These are phyloP conservation scores for Siniperca chuatsi DNA, from an alignment of 2,113 vertebrate genomes.

Conservation along the genomic window DNA sequence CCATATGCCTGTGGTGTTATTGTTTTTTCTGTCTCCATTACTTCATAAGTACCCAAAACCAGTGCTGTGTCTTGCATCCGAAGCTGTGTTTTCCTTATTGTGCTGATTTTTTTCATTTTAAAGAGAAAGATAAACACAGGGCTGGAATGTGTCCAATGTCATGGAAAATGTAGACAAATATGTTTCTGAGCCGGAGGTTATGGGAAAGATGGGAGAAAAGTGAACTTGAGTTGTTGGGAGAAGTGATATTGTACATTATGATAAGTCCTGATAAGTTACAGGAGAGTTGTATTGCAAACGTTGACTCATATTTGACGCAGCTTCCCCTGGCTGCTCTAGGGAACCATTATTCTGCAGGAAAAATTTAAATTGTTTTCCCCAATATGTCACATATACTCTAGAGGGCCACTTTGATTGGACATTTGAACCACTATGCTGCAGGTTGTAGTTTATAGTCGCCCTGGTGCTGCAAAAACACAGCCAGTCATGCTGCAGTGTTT, in stretches of 20 bases:
- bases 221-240: constrained; percentile 18
- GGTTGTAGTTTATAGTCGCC: constrained; percentile 15
- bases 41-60: constrained; percentile 68
- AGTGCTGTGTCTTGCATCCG: constrained; percentile 42
- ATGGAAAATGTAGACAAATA: constrained; percentile 52
- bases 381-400: constrained; percentile 46
- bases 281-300: constrained; percentile 38
- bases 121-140: constrained; percentile 63
- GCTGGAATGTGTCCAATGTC: constrained; percentile 46
- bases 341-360: constrained; percentile 35
- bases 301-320: constrained; percentile 41
- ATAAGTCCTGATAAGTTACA: constrained; percentile 39
- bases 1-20: constrained; percentile 83
- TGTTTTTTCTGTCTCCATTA: constrained; percentile 80
- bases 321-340: constrained; percentile 15
- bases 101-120: constrained; percentile 41
- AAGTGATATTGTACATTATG: constrained; percentile 33
- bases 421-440: constrained; percentile 34
- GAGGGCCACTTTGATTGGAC: constrained; percentile 38
- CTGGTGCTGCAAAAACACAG: constrained; percentile 38
- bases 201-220: constrained; percentile 34
- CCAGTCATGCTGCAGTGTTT: constrained; percentile 41
- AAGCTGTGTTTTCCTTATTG: constrained; percentile 58
- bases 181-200: constrained; percentile 25
- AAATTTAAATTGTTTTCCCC: constrained; percentile 46